Evolutionary conservation across 2,797 vertebrate species (phyloP), one percentile per base, ranked within the genome.

Genomic region (Gambelia wislizenii): DNA sequence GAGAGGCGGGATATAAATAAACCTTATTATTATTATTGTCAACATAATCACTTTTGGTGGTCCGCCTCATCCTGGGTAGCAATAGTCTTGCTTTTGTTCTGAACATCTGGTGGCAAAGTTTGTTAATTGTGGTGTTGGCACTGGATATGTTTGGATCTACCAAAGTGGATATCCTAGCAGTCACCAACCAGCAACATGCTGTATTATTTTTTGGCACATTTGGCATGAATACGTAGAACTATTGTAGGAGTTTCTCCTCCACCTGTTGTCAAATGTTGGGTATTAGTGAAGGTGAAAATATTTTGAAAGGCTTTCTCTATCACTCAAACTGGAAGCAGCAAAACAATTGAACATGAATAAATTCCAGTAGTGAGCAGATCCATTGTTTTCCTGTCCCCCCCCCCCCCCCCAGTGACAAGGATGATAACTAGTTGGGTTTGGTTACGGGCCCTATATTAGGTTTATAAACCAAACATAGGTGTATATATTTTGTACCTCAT

Each of bases 391-490:
- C n/a, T n/a, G n/a, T n/a, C n/a, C n/a, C n/a, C n/a, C n/a, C n/a
- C n/a, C n/a, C n/a, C n/a, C n/a, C n/a, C 49, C 79, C 13, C 79
- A 69, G 12, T 61, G 64, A 80, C 80, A 64, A 69, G 22, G 61
- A 70, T 42, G 33, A 74, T 27, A 54, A 56, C 6, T 36, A 59
- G 33, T 59, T 89, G 49, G 7, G 20, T 54, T 78, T 78, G 74
- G 49, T 54, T 81, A 61, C 81, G 64, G 76, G 27, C 39, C 39
- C 82, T 84, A 18, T 2, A 56, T 89, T 52, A 22, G n/a, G 27
- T 89, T 89, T 52, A 54, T 44, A 84, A 56, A 33, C 59, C 64
- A 89, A 89, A 80, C 64, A 85, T 59, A 36, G 39, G 44, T 52
- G 54, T 30, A 70, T 47, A 22, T 52, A 56, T 72, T 89, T 89